Conservation (phyloP, 2,797 vertebrate genomes). For the Coranthus polyacanthus region DNA sequence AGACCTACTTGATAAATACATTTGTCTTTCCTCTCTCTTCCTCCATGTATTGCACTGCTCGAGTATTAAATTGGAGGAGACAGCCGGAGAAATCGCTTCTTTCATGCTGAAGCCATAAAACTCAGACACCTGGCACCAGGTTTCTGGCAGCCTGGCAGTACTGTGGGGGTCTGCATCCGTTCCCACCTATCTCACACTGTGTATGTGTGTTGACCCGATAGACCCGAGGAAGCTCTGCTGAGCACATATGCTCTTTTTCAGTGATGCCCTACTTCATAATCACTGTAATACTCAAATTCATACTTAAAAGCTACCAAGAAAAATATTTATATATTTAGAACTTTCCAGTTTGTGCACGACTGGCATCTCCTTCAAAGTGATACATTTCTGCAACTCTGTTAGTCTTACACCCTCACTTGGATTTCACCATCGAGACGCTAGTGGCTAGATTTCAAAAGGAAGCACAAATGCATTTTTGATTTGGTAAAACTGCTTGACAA, state of each 20-base stretch:
- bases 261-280: conserved; percentile 42
- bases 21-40: conserved; percentile 37
- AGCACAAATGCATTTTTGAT: neutral
- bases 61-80: conserved; percentile 70
- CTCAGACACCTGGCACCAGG: conserved; percentile 77
- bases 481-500: neutral
- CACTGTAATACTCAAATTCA: neutral
- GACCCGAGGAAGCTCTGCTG: conserved; percentile 60
- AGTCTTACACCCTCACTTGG: no score
- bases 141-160: conserved; percentile 69
- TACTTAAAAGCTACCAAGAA: conserved; percentile 9
- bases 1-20: conserved; percentile 15
- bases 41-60: conserved; percentile 35
- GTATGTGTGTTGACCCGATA: conserved; percentile 64
- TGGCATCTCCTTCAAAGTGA: no score
- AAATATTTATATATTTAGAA: no score
- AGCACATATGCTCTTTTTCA: conserved; percentile 68
- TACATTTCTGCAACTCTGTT: no score
- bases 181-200: conserved; percentile 54
- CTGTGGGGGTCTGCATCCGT: conserved; percentile 61
- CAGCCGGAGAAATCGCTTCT: conserved; percentile 67
- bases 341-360: no score
- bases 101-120: conserved; percentile 73
- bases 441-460: neutral
- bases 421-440: no score